Percentiles rank a stretch among this genome's conserved stretches.
Conservation (phyloP, 2,113 vertebrate genomes). For the Elaphurus davidianus region DNA sequence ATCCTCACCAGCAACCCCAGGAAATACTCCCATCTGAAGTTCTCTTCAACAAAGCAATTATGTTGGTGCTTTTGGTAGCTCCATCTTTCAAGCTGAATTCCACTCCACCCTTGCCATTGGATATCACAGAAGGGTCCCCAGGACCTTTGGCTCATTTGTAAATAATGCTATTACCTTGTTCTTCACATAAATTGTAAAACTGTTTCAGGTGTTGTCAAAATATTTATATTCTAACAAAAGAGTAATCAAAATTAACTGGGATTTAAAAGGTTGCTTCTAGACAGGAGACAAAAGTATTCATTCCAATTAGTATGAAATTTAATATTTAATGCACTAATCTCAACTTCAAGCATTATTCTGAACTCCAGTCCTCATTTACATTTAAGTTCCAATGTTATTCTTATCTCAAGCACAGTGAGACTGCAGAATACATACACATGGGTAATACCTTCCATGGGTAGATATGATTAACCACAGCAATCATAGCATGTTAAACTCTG, state of each 20-base stretch:
- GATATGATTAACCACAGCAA: neutral
- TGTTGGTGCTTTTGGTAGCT: neutral
- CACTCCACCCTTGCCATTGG: neutral
- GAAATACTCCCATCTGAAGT: neutral
- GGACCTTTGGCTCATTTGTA: neutral
- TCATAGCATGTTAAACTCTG: neutral
- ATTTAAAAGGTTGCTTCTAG: neutral
- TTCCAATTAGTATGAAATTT: neutral
- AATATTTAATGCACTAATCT: neutral
- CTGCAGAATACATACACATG: neutral
- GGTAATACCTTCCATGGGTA: neutral
- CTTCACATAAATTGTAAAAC: neutral
- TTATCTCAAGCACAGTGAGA: neutral
- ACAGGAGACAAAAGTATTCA: neutral
- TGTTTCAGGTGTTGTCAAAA: neutral
- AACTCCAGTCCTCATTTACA: neutral
- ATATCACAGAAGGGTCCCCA: neutral
- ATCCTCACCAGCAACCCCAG: neutral
- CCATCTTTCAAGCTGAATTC: neutral
- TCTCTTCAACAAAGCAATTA: neutral
- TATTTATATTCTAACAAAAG: neutral
- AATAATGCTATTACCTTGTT: neutral
- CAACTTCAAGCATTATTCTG: neutral
- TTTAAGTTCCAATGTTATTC: neutral
- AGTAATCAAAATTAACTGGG: neutral